These are phyloP conservation scores for Dioctria rufipes DNA, from an alignment of 2,888 invertebrate genomes.

Conservation along the genomic window DNA sequence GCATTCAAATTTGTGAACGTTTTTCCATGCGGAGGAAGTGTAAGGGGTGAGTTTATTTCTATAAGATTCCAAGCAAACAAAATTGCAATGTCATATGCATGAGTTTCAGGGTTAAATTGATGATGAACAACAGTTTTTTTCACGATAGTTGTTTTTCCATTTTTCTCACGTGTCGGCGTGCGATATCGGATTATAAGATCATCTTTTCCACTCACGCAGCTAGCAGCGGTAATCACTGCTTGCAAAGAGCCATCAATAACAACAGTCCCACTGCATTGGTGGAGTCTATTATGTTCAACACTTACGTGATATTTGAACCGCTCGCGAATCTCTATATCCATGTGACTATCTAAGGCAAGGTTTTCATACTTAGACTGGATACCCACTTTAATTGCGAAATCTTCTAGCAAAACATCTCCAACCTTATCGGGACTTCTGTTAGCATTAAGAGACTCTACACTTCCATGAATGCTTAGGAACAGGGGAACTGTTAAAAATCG, in stretches of 20 bases:
- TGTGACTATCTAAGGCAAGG: not conserved
- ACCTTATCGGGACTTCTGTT: not conserved
- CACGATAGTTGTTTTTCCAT: not conserved
- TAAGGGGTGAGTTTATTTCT: not conserved
- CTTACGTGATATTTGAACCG: not conserved
- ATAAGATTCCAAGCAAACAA: not conserved
- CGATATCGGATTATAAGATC: not conserved
- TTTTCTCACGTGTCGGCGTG: not conserved
- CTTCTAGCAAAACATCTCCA: not conserved
- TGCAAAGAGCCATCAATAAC: not conserved
- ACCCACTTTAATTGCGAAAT: not conserved
- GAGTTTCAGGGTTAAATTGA: not conserved
- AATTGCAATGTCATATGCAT: not conserved
- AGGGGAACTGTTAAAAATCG: not conserved
- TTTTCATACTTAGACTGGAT: not conserved
- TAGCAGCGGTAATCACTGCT: not conserved
- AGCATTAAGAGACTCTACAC: not conserved
- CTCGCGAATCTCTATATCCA: not conserved
- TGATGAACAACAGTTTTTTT: not conserved
- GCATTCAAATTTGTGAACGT: not conserved
- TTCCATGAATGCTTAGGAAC: not conserved
- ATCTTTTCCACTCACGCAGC: not conserved
- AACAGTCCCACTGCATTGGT: conserved; percentile 3
- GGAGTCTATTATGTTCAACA: not conserved
- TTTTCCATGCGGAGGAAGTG: not conserved